Conservation (phyloP, 2,113 vertebrate genomes). For the Nettapus auritus region DNA sequence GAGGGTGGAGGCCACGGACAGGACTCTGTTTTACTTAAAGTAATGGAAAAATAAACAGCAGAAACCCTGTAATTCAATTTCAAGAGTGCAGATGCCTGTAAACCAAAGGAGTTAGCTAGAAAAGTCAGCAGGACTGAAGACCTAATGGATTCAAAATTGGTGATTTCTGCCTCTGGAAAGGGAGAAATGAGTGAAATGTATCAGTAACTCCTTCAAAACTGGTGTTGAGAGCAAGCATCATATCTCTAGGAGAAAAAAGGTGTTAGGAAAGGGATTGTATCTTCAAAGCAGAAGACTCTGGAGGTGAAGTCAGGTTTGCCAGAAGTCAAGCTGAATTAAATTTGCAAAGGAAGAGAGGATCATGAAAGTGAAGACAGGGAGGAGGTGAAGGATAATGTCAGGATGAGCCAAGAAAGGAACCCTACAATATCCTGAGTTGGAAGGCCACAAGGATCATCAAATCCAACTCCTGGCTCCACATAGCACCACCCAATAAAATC, state of each 20-base stretch:
- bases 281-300: background rate
- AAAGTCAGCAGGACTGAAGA: background rate
- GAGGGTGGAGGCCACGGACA: background rate
- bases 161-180: background rate
- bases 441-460: background rate
- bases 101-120: background rate
- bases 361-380: background rate
- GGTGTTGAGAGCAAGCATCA: rapidly evolving
- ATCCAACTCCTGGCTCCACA: background rate
- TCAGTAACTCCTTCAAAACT: background rate
- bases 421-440: background rate
- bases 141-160: background rate
- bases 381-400: background rate
- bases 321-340: background rate
- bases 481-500: background rate
- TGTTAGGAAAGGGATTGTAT: background rate
- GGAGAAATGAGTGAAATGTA: background rate
- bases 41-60: slow-evolving; percentile 13
- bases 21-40: slow-evolving; percentile 10
- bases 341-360: background rate
- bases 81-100: background rate
- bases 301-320: background rate
- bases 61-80: background rate
- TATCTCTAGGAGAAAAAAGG: background rate
- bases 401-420: background rate